A percentile compares a stretch with the other conserved stretches of the same genome.
These are phyloP conservation scores for Natator depressus DNA, from an alignment of 2,113 vertebrate species.

Conservation along the genomic window DNA sequence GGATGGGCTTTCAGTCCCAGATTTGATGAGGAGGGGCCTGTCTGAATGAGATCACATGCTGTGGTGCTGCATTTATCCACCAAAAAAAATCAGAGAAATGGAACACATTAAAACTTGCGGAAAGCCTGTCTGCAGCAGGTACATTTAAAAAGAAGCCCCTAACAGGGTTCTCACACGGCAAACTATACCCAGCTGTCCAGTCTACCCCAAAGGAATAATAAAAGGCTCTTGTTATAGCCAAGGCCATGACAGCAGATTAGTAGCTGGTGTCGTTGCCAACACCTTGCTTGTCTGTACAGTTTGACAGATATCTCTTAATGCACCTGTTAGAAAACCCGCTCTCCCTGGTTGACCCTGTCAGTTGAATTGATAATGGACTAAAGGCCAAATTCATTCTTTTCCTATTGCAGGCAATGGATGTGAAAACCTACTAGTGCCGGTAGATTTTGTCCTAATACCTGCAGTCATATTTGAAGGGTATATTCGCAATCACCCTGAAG, in stretches of 20 bases:
- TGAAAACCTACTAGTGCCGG: neutral
- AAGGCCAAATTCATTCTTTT: neutral
- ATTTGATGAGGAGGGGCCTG: neutral
- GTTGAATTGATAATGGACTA: neutral
- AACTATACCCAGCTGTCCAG: neutral
- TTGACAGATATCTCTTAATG: neutral
- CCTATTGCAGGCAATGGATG: neutral
- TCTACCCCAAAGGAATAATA: neutral
- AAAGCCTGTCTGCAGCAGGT: neutral
- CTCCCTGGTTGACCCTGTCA: rapidly evolving
- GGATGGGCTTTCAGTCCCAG: neutral
- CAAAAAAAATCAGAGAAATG: neutral
- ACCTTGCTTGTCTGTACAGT: rapidly evolving
- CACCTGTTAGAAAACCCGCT: neutral
- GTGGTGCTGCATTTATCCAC: rapidly evolving
- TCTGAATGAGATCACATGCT: neutral
- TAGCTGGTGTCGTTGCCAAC: neutral
- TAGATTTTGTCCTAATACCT: neutral
- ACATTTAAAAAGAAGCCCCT: neutral
- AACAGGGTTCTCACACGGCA: rapidly evolving
- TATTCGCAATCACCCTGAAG: neutral
- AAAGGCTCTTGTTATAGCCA: neutral
- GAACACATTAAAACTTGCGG: rapidly evolving
- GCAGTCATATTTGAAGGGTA: neutral
- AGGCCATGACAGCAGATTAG: rapidly evolving